Base-by-base conservation (phyloP, 1,140 invertebrate species). In the Oscheius sp. region DNA sequence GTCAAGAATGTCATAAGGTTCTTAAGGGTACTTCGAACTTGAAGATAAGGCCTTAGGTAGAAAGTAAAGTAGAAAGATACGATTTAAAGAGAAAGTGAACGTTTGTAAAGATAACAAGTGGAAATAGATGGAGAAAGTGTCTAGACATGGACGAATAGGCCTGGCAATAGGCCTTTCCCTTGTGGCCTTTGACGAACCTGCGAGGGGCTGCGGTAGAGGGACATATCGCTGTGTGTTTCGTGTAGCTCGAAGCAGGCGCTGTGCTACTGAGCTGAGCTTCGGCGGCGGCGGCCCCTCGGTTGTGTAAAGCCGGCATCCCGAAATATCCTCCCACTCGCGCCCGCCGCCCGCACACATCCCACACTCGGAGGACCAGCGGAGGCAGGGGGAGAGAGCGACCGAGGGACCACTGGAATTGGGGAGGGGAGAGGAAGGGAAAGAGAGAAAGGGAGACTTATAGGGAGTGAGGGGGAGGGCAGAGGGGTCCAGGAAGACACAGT, bases 141-240 rank as follows among this genome's bases (percentile, higher is more conserved):
- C 38, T 42, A 42, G 10, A 42, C 10, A 42, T 42, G 38, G 38
- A 10, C 49, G 23, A 55, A 55, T 55, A 4, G 49, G 28, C 49
- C 7, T 20, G 49, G 28, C 7, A 42, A 42, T n/a, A 42, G n/a
- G 38, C 38, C 7, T 42, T 7, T 10, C 7, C 7, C 7, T 7
- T 42, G 38, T 10, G n/a, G 38, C 7, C 38, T 42, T 42, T 7
- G 49, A 15, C 4, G 49, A 20, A 55, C 49, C 49, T 55, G 49
- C 15, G 79, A 82, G 52, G 79, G 79, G 55, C 71, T 77, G 59
- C 75, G 70, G 75, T 80, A 80, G 34, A 80, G 71, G 28, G 75
- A 76, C 75, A 76, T 76, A 49, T 29, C 66, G 3, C 32, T n/a
- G n/a, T n/a, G 49, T 7, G 49, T 55, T 55, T 55, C 49, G 49